phyloP scores from a whole-genome alignment of 1,140 invertebrate genomes.

The Drosophila navojoa region DNA sequence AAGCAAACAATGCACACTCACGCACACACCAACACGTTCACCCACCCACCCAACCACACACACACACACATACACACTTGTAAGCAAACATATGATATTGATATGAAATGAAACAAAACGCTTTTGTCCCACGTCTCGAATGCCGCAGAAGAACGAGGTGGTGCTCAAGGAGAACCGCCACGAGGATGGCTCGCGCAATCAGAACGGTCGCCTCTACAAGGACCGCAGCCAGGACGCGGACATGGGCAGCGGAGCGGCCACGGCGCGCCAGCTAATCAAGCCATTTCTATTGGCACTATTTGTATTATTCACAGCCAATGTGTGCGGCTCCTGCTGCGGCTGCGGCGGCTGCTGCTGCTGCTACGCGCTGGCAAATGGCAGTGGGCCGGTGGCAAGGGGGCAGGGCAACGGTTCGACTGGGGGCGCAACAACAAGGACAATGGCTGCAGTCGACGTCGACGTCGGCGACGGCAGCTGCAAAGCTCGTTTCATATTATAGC shows the following conservation, averaged over 20 bases:
- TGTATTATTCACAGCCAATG: slow-evolving; percentile 52
- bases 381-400: neutral
- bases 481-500: slow-evolving; percentile 62
- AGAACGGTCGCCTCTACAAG: slow-evolving; percentile 82
- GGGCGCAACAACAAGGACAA: neutral
- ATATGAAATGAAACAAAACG: neutral
- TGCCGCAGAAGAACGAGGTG: slow-evolving; percentile 74
- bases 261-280: slow-evolving; percentile 53
- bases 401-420: neutral
- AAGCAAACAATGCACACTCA: neutral
- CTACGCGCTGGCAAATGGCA: slow-evolving; percentile 4
- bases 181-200: slow-evolving; percentile 80
- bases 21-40: neutral
- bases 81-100: neutral
- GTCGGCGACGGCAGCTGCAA: slow-evolving; percentile 16
- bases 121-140: neutral
- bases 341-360: too few relatives aligned
- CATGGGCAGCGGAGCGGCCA: slow-evolving; percentile 29
- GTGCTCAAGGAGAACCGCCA: slow-evolving; percentile 74
- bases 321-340: slow-evolving; percentile 7
- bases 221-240: slow-evolving; percentile 64
- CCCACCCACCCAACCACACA: neutral
- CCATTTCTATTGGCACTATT: slow-evolving; percentile 67
- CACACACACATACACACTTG: neutral
- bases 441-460: neutral